Percentiles rank a stretch among this genome's conserved stretches.
Conservation (phyloP, 2,888 invertebrate species). For the Latrodectus hesperus region DNA sequence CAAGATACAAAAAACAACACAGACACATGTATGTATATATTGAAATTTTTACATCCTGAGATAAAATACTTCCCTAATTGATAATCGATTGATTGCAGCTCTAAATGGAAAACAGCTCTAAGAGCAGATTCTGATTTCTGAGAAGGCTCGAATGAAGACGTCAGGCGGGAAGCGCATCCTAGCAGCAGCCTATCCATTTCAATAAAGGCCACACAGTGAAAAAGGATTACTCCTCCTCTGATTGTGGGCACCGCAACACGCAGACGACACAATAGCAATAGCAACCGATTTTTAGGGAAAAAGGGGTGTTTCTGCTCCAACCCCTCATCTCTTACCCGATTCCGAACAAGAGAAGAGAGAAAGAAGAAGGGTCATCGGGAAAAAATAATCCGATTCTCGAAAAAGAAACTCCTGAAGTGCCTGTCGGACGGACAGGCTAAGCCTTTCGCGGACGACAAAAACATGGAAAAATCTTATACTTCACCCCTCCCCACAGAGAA, state of each 20-base stretch:
- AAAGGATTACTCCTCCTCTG: slow-evolving; percentile 49
- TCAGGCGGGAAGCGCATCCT: neutral
- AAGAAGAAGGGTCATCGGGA: slow-evolving; percentile 42
- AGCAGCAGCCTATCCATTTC: slow-evolving; percentile 26
- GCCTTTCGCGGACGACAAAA: slow-evolving; percentile 37
- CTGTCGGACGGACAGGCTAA: slow-evolving; percentile 28
- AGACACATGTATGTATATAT: too few species aligned
- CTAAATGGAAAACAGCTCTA: too few species aligned
- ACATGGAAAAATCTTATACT: slow-evolving; percentile 15
- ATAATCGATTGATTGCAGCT: too few species aligned
- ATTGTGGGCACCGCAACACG: slow-evolving; percentile 37
- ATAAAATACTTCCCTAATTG: too few species aligned
- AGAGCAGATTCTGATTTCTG: too few species aligned
- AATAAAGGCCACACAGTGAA: slow-evolving; percentile 21
- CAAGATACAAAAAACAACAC: too few species aligned
- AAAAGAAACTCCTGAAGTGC: slow-evolving; percentile 22
- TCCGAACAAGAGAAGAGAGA: slow-evolving; percentile 16
- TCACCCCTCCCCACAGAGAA: slow-evolving; percentile 21
- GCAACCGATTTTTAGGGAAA: neutral
- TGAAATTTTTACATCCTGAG: too few species aligned
- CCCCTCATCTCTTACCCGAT: neutral
- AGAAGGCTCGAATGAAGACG: too few species aligned
- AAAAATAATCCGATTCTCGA: slow-evolving; percentile 48
- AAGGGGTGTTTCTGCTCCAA: neutral
- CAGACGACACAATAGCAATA: slow-evolving; percentile 13